Conservation (phyloP, 1,140 invertebrate species). For the Zaprionus gabonicus region DNA sequence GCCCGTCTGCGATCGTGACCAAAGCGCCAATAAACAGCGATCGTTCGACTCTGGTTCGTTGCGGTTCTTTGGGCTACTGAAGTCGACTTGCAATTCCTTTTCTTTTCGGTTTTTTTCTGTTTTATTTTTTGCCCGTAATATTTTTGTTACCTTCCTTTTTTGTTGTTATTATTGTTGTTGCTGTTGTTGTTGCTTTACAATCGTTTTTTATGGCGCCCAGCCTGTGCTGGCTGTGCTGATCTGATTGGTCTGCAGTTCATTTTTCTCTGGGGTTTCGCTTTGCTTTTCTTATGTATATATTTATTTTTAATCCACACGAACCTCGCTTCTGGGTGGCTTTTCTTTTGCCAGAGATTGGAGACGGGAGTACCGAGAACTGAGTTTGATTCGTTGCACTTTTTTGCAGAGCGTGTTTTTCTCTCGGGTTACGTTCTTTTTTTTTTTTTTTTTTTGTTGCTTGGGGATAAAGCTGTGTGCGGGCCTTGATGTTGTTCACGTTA, state of each 20-base stretch:
- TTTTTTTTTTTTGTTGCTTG: neutral
- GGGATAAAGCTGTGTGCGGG: slow-evolving; percentile 1
- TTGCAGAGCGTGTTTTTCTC: neutral
- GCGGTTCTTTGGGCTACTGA: slow-evolving; percentile 52
- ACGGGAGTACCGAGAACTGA: neutral
- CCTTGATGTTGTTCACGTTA: neutral
- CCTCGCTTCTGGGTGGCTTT: slow-evolving; percentile 69
- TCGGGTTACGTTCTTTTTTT: too few relatives aligned
- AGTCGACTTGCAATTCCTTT: slow-evolving; percentile 38
- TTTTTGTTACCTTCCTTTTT: slow-evolving; percentile 60
- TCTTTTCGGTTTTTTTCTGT: slow-evolving; percentile 9
- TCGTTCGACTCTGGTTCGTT: slow-evolving; percentile 42
- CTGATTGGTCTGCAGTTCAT: slow-evolving; percentile 64
- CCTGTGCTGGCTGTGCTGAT: slow-evolving; percentile 36
- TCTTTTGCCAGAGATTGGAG: slow-evolving; percentile 11
- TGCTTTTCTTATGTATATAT: slow-evolving; percentile 37
- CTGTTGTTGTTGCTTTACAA: slow-evolving; percentile 57
- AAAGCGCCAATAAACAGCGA: slow-evolving; percentile 47
- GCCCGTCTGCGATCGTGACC: slow-evolving; percentile 32
- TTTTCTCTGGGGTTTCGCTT: slow-evolving; percentile 26
- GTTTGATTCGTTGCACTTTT: slow-evolving; percentile 38
- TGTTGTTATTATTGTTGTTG: slow-evolving; percentile 21
- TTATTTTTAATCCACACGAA: slow-evolving; percentile 44
- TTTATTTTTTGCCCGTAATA: slow-evolving; percentile 49
- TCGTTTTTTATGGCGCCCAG: slow-evolving; percentile 43